A percentile compares a stretch with the other conserved stretches of the same genome.
Evolutionary conservation across 2,113 vertebrate genomes (phyloP).

Genomic region (Xiphophorus maculatus): DNA sequence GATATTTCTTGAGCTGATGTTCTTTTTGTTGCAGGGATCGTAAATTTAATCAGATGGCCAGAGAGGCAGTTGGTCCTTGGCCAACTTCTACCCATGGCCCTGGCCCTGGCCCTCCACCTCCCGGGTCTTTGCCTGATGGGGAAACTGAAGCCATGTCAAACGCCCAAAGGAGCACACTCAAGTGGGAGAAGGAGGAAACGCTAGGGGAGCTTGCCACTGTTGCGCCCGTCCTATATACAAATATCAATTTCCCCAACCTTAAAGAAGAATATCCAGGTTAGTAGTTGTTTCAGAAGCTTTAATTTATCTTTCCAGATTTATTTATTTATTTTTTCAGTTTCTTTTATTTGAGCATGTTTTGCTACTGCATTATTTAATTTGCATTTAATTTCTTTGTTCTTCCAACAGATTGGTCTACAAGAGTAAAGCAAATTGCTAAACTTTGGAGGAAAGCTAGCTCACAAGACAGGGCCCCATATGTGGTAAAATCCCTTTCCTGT

Average conservation of each 20-base stretch:
- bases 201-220: slow-evolving; percentile 96
- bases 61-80: slow-evolving; percentile 86
- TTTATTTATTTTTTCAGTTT: background rate
- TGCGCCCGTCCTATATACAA: slow-evolving; percentile 96
- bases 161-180: slow-evolving; percentile 93
- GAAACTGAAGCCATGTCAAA: slow-evolving; percentile 94
- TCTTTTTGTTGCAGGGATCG: slow-evolving; percentile 83
- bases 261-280: slow-evolving; percentile 96
- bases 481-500: slow-evolving; percentile 84
- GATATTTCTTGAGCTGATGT: background rate
- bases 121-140: slow-evolving; percentile 83
- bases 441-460: slow-evolving; percentile 99
- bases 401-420: slow-evolving; percentile 92
- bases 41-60: slow-evolving; percentile 86
- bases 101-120: slow-evolving; percentile 62
- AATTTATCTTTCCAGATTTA: background rate
- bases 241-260: slow-evolving; percentile 94
- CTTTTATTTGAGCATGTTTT: background rate
- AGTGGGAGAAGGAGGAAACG: slow-evolving; percentile 98
- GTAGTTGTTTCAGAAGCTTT: slow-evolving; percentile 12
- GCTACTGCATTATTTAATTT: background rate
- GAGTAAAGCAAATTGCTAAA: slow-evolving; percentile 98
- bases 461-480: slow-evolving; percentile 96
- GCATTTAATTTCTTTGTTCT: slow-evolving; percentile 34
- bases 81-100: slow-evolving; percentile 65